phyloP scores from a whole-genome alignment of 92 coral and sea anemone species.

The Umimayanthus kanabou region DNA sequence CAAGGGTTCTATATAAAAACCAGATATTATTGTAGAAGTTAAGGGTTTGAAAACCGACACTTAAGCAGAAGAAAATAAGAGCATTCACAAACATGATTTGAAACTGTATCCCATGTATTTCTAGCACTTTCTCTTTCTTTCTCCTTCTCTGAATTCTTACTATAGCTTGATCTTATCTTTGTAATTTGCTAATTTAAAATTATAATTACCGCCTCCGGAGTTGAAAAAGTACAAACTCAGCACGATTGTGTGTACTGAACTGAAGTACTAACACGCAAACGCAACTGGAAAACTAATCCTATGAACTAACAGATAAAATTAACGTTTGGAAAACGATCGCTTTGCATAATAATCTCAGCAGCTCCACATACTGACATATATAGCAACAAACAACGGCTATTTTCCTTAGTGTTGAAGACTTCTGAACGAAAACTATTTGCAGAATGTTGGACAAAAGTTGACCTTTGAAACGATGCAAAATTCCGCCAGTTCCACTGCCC shows the following conservation, averaged over 20 bases:
- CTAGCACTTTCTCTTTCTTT: background rate
- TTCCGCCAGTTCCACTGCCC: conserved; percentile 13
- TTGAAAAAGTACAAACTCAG: background rate
- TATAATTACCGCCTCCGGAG: background rate
- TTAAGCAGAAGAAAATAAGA: background rate
- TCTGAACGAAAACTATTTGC: background rate
- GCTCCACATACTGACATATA: background rate
- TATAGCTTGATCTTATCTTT: conserved; percentile 20
- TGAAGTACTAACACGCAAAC: background rate
- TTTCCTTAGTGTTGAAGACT: background rate
- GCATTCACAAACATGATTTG: background rate
- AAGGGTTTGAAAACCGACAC: background rate
- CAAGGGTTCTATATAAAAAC: background rate
- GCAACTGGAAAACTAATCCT: background rate
- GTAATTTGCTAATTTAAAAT: background rate
- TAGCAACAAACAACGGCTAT: background rate
- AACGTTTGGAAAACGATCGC: background rate
- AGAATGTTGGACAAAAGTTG: background rate
- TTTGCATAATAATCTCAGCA: background rate
- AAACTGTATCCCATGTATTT: background rate
- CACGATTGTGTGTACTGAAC: too few relatives aligned
- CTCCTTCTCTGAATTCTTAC: background rate
- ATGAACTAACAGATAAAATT: too few relatives aligned
- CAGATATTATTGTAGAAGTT: background rate
- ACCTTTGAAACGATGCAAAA: conserved; percentile 30